These are phyloP conservation scores for Lepidotrigona ventralis DNA, from an alignment of 1,140 invertebrate species.

Conservation along the genomic window DNA sequence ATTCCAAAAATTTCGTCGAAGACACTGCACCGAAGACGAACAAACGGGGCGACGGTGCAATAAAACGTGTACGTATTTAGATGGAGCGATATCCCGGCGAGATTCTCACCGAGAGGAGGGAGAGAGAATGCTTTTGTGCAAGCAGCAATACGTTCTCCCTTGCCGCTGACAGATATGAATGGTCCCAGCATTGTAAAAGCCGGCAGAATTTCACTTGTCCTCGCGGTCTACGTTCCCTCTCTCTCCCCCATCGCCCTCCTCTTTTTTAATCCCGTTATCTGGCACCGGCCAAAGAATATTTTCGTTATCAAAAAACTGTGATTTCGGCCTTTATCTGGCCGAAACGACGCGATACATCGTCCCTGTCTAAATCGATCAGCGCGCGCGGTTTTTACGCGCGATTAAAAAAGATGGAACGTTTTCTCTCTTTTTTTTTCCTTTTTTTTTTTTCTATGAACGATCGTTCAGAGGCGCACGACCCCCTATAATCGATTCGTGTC, in stretches of 20 bases:
- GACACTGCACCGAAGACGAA: no score
- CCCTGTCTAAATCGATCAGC: constrained; percentile 6
- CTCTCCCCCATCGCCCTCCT: not conserved
- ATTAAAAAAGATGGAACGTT: constrained; percentile 36
- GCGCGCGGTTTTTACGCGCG: not conserved
- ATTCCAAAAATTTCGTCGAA: no score
- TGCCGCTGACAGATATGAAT: constrained; percentile 57
- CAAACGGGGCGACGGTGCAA: not conserved
- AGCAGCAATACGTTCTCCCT: constrained; percentile 33
- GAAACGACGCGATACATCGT: constrained; percentile 13
- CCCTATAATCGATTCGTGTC: not conserved
- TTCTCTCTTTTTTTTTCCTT: not conserved
- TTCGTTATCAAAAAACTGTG: constrained; percentile 38
- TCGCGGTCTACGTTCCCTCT: no score
- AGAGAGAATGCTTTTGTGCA: constrained; percentile 53
- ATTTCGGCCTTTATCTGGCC: constrained; percentile 17
- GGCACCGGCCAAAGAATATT: constrained; percentile 36
- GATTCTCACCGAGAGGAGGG: constrained; percentile 41
- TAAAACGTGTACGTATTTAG: constrained; percentile 47
- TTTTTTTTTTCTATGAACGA: not conserved
- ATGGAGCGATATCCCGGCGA: constrained; percentile 39
- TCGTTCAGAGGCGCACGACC: constrained; percentile 4
- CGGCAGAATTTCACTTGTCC: constrained; percentile 46
- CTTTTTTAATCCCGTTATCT: constrained; percentile 3
- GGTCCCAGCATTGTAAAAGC: constrained; percentile 35